Conservation (phyloP, 2,113 vertebrate genomes). For the Tretioscincus oriximinensis region DNA sequence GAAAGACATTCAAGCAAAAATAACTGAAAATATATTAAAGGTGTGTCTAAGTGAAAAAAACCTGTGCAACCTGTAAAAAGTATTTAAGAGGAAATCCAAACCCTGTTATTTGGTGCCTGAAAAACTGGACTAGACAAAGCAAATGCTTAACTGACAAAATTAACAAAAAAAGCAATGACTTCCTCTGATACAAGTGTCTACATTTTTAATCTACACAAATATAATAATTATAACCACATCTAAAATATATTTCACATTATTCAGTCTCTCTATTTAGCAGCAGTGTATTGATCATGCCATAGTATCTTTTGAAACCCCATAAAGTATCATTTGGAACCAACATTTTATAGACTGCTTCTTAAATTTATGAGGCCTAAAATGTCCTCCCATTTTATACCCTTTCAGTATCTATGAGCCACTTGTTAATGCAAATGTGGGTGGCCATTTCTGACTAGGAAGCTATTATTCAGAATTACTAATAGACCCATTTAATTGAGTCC, state of each 20-base stretch:
- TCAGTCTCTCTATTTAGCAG: background rate
- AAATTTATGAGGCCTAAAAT: background rate
- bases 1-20: background rate
- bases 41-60: slow-evolving; percentile 1
- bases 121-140: background rate
- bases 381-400: background rate
- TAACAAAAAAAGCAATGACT: background rate
- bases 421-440: too few relatives aligned
- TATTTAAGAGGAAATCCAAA: slow-evolving; percentile 28
- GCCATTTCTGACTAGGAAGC: too few relatives aligned
- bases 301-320: background rate
- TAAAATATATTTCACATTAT: background rate
- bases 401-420: too few relatives aligned
- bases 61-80: background rate
- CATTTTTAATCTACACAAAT: background rate
- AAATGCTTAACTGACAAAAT: slow-evolving; percentile 1
- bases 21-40: background rate
- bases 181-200: background rate
- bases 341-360: background rate
- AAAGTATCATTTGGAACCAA: background rate
- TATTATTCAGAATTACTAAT: too few relatives aligned
- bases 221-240: background rate
- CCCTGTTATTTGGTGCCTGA: background rate
- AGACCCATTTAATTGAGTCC: too few relatives aligned
- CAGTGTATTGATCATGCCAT: background rate